Conservation (phyloP, 2,113 vertebrate genomes). For the Perognathus longimembris region DNA sequence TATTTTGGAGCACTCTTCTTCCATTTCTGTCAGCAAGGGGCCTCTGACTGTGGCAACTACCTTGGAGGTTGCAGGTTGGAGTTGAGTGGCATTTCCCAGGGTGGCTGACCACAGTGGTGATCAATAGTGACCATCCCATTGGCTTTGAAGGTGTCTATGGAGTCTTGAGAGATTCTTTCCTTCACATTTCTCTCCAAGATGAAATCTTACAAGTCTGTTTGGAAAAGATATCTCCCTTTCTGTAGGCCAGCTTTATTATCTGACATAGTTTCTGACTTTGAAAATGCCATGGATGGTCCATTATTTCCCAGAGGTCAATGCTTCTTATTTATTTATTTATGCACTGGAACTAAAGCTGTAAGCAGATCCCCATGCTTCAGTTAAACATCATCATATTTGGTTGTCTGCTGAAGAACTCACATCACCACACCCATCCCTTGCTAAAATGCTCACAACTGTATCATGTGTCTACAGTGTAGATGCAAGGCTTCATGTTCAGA, state of each 20-base stretch:
- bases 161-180: not conserved
- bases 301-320: not conserved
- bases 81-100: not conserved
- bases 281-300: not conserved
- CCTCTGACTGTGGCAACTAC: not conserved
- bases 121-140: not conserved
- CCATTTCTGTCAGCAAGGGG: not conserved
- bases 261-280: not conserved
- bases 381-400: not conserved
- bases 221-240: not conserved
- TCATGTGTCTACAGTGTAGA: not conserved
- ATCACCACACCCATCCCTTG: not conserved
- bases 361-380: not conserved
- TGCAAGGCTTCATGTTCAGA: not conserved
- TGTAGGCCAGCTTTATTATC: not conserved
- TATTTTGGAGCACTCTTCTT: not conserved
- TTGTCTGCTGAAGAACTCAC: not conserved
- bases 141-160: not conserved
- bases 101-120: rapidly evolving
- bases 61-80: not conserved
- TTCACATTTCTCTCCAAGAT: not conserved
- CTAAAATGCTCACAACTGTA: not conserved
- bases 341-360: not conserved
- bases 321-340: not conserved
- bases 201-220: not conserved